These are phyloP conservation scores for Cerastis leucographa DNA, from an alignment of 2,888 invertebrate genomes.

Conservation along the genomic window DNA sequence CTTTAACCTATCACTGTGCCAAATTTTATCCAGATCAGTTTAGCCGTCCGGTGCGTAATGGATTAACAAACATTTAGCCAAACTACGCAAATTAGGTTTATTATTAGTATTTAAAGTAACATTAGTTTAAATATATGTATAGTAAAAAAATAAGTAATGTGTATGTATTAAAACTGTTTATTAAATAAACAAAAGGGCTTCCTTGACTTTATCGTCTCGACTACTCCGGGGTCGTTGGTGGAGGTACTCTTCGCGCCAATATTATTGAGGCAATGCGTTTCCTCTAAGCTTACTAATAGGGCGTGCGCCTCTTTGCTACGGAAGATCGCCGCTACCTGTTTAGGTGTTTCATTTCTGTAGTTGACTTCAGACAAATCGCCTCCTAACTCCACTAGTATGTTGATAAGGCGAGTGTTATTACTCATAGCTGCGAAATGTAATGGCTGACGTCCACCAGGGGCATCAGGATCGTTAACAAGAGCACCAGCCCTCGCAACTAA, in stretches of 20 bases:
- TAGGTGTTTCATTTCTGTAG: constrained; percentile 82
- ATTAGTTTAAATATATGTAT: background rate
- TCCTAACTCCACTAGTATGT: constrained; percentile 79
- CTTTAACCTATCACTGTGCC: no score
- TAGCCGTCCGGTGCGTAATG: background rate
- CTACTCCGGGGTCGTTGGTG: background rate
- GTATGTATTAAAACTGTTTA: background rate
- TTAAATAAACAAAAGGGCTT: background rate
- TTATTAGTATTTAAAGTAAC: background rate
- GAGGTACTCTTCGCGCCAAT: background rate
- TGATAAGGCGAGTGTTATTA: constrained; percentile 81
- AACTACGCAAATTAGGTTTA: background rate
- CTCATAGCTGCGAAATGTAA: constrained; percentile 89
- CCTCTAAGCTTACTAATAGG: constrained; percentile 69
- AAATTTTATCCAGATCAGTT: background rate
- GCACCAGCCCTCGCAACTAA: constrained; percentile 80
- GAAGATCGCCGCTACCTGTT: constrained; percentile 81
- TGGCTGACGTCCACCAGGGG: constrained; percentile 85
- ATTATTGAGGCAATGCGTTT: background rate
- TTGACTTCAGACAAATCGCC: constrained; percentile 79
- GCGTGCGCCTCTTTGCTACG: constrained; percentile 75
- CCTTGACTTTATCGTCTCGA: background rate
- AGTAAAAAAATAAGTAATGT: background rate
- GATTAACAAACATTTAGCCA: background rate
- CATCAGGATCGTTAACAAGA: constrained; percentile 78